These are phyloP conservation scores for Hedychridium roseum DNA, from an alignment of 2,888 invertebrate genomes.

Conservation along the genomic window DNA sequence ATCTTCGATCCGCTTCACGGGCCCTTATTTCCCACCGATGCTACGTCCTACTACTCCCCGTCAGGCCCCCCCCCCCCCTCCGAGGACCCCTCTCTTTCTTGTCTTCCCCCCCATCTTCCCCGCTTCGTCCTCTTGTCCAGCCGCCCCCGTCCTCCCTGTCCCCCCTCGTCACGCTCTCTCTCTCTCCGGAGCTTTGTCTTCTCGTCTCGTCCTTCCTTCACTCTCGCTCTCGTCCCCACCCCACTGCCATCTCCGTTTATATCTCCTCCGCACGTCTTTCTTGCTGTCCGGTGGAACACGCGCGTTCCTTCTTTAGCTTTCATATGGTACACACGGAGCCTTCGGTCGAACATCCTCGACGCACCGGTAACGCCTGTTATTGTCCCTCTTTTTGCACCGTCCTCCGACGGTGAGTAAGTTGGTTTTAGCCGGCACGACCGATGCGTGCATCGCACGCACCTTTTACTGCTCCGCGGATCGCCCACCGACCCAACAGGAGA, in stretches of 20 bases:
- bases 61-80: constrained; percentile 12
- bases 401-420: no score
- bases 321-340: neutral
- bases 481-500: no score
- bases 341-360: constrained; percentile 32
- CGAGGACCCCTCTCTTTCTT: constrained; percentile 8
- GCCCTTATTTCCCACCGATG: constrained; percentile 47
- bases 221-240: constrained; percentile 1
- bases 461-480: no score
- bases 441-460: no score
- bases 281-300: constrained; percentile 20
- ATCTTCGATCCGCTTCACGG: constrained; percentile 50
- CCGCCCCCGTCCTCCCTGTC: neutral
- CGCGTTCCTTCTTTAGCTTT: constrained; percentile 26
- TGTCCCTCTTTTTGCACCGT: constrained; percentile 35
- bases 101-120: constrained; percentile 4
- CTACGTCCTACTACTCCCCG: constrained; percentile 20
- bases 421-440: no score
- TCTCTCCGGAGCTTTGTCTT: constrained; percentile 7
- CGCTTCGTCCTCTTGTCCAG: constrained; percentile 7
- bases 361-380: constrained; percentile 44
- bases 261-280: constrained; percentile 22
- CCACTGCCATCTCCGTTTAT: neutral
- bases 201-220: constrained; percentile 15
- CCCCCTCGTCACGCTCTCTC: constrained; percentile 1